Percentiles rank a stretch among this genome's conserved stretches.
These are phyloP conservation scores for Drosophila baimaii DNA, from an alignment of 1,140 invertebrate genomes.

Conservation along the genomic window DNA sequence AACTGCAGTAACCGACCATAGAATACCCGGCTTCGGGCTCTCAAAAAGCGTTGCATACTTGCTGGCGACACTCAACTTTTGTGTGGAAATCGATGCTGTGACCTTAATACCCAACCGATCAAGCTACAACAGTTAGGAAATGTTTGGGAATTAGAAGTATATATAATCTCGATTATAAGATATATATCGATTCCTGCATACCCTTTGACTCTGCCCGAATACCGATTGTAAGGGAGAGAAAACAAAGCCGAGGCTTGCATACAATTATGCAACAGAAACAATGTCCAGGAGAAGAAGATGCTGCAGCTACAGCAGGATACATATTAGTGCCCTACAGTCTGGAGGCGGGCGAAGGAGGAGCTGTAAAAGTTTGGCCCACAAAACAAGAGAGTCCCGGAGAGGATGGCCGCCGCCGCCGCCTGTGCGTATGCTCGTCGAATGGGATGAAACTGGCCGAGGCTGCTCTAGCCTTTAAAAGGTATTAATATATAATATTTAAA, in stretches of 20 bases:
- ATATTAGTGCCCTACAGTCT: slow-evolving; percentile 4
- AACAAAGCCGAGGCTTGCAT: slow-evolving; percentile 15
- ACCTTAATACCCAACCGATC: no score
- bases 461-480: not conserved
- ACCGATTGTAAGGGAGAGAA: not conserved
- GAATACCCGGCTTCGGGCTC: not conserved
- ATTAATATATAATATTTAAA: slow-evolving; percentile 9
- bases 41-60: not conserved
- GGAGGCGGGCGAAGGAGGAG: not conserved
- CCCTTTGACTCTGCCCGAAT: not conserved
- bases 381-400: not conserved
- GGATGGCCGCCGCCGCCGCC: no score
- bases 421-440: no score
- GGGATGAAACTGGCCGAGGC: no score
- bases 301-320: slow-evolving; percentile 27
- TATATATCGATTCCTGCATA: not conserved
- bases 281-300: slow-evolving; percentile 17
- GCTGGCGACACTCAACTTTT: not conserved
- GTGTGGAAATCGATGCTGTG: not conserved
- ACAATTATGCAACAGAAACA: slow-evolving; percentile 35
- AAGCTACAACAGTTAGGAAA: not conserved
- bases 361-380: slow-evolving; percentile 12
- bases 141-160: no score
- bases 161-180: not conserved
- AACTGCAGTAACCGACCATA: not conserved